Percentiles rank a stretch among this genome's conserved stretches.
These are phyloP conservation scores for Daktulosphaira vitifoliae DNA, from an alignment of 1,140 invertebrate species.

Conservation along the genomic window DNA sequence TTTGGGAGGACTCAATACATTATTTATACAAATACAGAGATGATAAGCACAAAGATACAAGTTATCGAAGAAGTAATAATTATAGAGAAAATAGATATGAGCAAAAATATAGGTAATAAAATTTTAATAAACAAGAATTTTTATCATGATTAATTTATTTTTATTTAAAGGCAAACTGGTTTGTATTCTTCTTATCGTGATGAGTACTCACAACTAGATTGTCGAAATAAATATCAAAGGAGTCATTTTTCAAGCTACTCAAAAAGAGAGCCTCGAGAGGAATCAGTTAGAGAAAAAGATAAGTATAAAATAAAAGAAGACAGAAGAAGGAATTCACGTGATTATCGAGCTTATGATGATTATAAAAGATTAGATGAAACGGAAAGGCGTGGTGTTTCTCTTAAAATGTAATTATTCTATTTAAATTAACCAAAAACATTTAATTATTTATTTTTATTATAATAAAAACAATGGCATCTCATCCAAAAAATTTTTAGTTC, in stretches of 20 bases:
- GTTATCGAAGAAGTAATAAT: not conserved
- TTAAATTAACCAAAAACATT: too few species aligned
- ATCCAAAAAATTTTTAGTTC: too few species aligned
- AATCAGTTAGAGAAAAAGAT: conserved; percentile 10
- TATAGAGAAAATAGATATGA: conserved; percentile 3
- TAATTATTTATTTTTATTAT: too few species aligned
- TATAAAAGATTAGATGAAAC: not conserved
- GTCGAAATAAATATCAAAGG: not conserved
- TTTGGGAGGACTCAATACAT: conserved; percentile 15
- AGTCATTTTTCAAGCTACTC: not conserved
- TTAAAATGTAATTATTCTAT: conserved; percentile 12
- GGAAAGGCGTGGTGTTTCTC: not conserved
- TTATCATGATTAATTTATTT: too few species aligned
- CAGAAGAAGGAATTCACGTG: not conserved
- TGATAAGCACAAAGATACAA: not conserved
- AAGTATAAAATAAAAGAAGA: conserved; percentile 6
- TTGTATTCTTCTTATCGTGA: too few species aligned
- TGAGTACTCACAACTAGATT: not conserved
- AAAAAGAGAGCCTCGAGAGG: conserved; percentile 6
- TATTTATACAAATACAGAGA: conserved; percentile 7
- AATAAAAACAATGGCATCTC: too few species aligned
- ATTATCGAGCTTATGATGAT: not conserved
- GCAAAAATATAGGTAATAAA: conserved; percentile 14
- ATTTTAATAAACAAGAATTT: not conserved
- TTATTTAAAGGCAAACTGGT: too few species aligned